Percentiles rank a stretch among this genome's conserved stretches.
Evolutionary conservation across 2,888 invertebrate genomes (phyloP).

Genomic region (Lydus trimaculatus): DNA sequence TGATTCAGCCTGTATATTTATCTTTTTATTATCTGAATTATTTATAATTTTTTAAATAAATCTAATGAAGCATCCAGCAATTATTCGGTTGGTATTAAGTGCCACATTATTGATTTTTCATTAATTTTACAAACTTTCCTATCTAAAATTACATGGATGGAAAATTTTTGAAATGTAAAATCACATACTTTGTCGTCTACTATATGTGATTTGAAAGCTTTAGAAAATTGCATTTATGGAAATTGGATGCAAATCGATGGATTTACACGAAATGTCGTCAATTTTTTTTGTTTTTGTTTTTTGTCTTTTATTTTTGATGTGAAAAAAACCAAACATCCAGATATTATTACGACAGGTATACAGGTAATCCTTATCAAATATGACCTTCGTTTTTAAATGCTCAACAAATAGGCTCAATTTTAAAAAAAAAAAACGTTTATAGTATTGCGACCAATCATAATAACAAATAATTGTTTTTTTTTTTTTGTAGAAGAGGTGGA

Average conservation of each 20-base stretch:
- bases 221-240: too few species aligned
- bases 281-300: too few species aligned
- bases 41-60: background rate
- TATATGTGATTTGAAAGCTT: too few species aligned
- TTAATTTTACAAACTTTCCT: background rate
- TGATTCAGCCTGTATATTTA: background rate
- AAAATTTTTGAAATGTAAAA: too few species aligned
- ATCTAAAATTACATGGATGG: too few species aligned
- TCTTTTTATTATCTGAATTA: background rate
- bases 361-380: background rate
- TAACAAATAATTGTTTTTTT: too few species aligned
- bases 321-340: background rate
- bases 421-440: background rate
- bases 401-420: background rate
- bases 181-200: too few species aligned
- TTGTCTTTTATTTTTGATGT: too few species aligned
- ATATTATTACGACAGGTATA: background rate
- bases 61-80: background rate
- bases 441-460: background rate
- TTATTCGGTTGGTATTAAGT: background rate
- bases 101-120: background rate
- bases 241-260: too few species aligned
- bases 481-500: too few species aligned
- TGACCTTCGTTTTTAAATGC: constrained; percentile 1
- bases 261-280: too few species aligned